Evolutionary conservation across 2,888 invertebrate species (phyloP).

Genomic region (Himalopsyche tibetana): DNA sequence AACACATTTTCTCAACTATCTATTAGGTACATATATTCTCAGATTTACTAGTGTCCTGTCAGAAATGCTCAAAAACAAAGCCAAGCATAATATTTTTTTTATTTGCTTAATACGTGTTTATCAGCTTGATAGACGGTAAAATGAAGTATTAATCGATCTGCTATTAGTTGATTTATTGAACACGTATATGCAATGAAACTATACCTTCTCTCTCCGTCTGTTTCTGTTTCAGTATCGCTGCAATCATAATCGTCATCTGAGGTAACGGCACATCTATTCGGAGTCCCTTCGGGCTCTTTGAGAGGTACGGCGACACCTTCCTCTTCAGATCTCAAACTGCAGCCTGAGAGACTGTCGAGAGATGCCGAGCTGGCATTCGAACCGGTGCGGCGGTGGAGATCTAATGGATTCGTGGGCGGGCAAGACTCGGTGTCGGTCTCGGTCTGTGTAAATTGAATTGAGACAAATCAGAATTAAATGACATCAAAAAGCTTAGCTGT

Average conservation of each 20-base stretch:
- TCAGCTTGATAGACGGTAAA: no score
- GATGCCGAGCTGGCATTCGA: conserved; percentile 66
- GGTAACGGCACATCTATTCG: background rate
- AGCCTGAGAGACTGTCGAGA: conserved; percentile 72
- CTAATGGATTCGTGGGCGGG: conserved; percentile 29
- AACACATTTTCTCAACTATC: no score
- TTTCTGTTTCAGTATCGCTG: conserved; percentile 59
- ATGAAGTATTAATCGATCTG: no score
- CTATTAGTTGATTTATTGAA: no score
- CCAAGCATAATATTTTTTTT: no score
- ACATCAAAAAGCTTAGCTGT: no score
- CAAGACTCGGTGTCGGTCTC: conserved; percentile 62
- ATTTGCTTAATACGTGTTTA: no score
- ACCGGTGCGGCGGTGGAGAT: conserved; percentile 15
- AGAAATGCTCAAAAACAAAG: no score
- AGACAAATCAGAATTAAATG: background rate
- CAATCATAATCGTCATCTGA: conserved; percentile 44
- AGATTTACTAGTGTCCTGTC: no score
- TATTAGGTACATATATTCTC: no score
- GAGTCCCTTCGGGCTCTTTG: background rate
- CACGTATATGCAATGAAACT: background rate
- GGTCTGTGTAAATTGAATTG: conserved; percentile 50
- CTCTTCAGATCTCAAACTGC: conserved; percentile 73
- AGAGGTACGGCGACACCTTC: conserved; percentile 66
- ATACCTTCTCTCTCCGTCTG: conserved; percentile 51